Evolutionary conservation across 2,888 invertebrate species (phyloP).

Genomic region (Cacoxenus indagator): DNA sequence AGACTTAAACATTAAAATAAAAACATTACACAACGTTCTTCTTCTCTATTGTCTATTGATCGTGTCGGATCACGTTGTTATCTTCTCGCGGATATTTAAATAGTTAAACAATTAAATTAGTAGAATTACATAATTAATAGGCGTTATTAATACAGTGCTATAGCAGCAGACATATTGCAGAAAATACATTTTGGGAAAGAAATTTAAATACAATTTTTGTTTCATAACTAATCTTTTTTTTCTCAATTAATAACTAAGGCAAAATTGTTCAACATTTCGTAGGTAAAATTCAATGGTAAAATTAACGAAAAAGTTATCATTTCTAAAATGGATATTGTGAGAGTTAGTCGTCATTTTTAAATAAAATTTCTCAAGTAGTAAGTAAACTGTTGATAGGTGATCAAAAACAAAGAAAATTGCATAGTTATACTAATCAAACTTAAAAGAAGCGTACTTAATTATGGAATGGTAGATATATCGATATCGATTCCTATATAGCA

Average conservation of each 20-base stretch:
- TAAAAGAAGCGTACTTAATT: constrained; percentile 9
- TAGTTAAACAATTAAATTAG: constrained; percentile 28
- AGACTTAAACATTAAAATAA: constrained; percentile 39
- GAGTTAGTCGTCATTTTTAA: constrained; percentile 31
- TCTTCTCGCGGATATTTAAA: constrained; percentile 33
- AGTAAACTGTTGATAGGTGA: too few species aligned
- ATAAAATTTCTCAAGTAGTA: too few species aligned
- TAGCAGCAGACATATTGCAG: constrained; percentile 51
- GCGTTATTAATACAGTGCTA: constrained; percentile 56
- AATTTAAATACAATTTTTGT: constrained; percentile 23
- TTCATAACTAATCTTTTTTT: not conserved
- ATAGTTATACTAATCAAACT: constrained; percentile 20
- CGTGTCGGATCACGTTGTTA: not conserved
- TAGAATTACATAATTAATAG: constrained; percentile 60
- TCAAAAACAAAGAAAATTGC: constrained; percentile 23
- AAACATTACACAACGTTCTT: constrained; percentile 62
- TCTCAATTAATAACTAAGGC: not conserved
- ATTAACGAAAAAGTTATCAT: not conserved
- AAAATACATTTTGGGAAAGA: constrained; percentile 44
- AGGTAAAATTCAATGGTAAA: not conserved
- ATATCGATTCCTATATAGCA: constrained; percentile 27
- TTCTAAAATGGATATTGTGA: constrained; percentile 7
- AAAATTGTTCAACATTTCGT: not conserved
- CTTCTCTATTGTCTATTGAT: not conserved
- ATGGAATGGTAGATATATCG: constrained; percentile 42